Evolutionary conservation across 2,113 vertebrate species (phyloP).

Genomic region (Gobius niger): DNA sequence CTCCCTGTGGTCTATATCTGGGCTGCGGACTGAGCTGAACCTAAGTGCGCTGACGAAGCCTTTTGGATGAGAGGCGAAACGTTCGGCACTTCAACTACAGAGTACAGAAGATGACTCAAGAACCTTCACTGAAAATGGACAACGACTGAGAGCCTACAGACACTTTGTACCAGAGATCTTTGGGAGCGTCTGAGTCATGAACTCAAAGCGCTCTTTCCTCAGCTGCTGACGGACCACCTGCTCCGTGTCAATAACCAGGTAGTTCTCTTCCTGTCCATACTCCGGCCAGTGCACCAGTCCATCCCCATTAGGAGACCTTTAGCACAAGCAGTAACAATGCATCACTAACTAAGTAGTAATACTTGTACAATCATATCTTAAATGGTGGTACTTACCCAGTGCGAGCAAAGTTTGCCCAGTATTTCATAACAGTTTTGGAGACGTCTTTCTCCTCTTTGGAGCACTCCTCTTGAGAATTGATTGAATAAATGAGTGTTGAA

Average conservation of each 20-base stretch:
- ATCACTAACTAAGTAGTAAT: neutral
- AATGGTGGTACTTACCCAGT: constrained; percentile 65
- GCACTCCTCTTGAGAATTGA: too few species aligned
- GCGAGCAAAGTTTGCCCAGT: constrained; percentile 80
- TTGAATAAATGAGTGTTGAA: too few species aligned
- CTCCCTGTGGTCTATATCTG: too few species aligned
- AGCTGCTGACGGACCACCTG: constrained; percentile 57
- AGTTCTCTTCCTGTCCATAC: constrained; percentile 59
- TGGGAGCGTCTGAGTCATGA: constrained; percentile 67
- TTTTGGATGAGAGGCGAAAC: too few species aligned
- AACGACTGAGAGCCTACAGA: too few species aligned
- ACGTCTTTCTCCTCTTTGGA: constrained; percentile 66
- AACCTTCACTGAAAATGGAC: too few species aligned
- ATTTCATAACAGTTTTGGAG: constrained; percentile 71
- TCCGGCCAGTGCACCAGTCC: constrained; percentile 70
- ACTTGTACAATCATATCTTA: neutral
- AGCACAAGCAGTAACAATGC: neutral
- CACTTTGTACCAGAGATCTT: constrained; percentile 42
- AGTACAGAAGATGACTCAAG: too few species aligned
- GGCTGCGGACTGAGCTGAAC: too few species aligned
- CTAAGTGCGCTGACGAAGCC: too few species aligned
- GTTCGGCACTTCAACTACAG: too few species aligned
- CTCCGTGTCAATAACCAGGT: constrained; percentile 63
- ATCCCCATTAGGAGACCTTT: constrained; percentile 72
- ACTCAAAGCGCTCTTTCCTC: constrained; percentile 57